Evolutionary conservation across 1,140 invertebrate genomes (phyloP).

Genomic region (Ephestia elutella): DNA sequence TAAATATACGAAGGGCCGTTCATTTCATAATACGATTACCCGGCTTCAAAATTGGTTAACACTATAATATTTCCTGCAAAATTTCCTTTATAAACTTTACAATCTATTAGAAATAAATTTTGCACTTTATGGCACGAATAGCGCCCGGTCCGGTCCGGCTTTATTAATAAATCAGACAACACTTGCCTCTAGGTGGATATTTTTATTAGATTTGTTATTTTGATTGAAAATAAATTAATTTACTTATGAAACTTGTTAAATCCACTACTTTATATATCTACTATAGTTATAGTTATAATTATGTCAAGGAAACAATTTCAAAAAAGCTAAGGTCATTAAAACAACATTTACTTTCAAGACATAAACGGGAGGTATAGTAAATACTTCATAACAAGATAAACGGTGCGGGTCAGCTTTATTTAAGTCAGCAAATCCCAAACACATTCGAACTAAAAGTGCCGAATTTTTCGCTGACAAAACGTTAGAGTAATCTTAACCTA

Average conservation of each 20-base stretch:
- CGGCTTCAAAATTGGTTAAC: not conserved
- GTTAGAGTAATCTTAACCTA: conserved; percentile 2
- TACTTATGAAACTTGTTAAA: too few relatives aligned
- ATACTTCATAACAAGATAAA: conserved; percentile 2
- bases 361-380: too few relatives aligned
- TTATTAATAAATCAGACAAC: not conserved
- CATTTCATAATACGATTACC: conserved; percentile 1
- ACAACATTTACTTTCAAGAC: too few relatives aligned
- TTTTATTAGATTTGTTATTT: too few relatives aligned
- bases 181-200: not conserved
- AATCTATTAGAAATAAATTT: not conserved
- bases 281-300: too few relatives aligned
- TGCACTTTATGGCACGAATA: not conserved
- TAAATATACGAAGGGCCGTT: conserved; percentile 6
- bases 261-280: too few relatives aligned
- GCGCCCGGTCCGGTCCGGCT: not conserved
- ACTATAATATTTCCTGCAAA: not conserved
- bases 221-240: too few relatives aligned
- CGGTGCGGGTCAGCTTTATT: not conserved
- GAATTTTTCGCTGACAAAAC: not conserved
- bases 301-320: too few relatives aligned
- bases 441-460: not conserved
- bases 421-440: not conserved
- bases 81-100: not conserved
- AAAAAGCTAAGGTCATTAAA: too few relatives aligned